Conservation (phyloP, 2,888 invertebrate genomes). For the Dicycla oo region DNA sequence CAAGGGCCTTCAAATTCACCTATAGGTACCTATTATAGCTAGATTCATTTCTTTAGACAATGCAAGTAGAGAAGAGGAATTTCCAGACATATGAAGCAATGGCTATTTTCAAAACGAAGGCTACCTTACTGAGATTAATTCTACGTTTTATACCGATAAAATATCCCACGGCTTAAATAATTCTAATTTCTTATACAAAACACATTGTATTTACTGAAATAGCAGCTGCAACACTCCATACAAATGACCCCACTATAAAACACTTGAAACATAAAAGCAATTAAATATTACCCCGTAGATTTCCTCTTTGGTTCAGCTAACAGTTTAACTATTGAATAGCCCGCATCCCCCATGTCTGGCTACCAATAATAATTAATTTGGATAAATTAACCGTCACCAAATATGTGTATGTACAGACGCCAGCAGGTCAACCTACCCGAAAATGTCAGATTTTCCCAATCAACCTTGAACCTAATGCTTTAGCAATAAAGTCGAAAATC, state of each 20-base stretch:
- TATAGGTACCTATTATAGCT: too few species aligned
- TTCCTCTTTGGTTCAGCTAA: conserved; percentile 16
- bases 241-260: not conserved
- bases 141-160: not conserved
- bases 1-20: not conserved
- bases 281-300: conserved; percentile 2
- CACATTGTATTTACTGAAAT: not conserved
- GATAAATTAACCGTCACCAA: conserved; percentile 27
- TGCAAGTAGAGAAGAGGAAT: too few species aligned
- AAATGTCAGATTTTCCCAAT: too few species aligned
- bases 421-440: too few species aligned
- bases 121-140: not conserved
- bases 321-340: conserved; percentile 42
- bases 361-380: conserved; percentile 30
- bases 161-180: too few species aligned
- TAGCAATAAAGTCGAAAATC: too few species aligned
- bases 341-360: conserved; percentile 43
- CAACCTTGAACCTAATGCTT: too few species aligned
- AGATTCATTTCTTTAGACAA: too few species aligned
- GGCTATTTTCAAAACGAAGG: not conserved
- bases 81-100: not conserved
- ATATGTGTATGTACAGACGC: too few species aligned
- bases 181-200: not conserved
- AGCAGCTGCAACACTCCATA: conserved; percentile 47
- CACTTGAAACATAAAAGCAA: conserved; percentile 36